These are phyloP conservation scores for Meriones psammophilus DNA, from an alignment of 2,797 vertebrate species.

Conservation along the genomic window DNA sequence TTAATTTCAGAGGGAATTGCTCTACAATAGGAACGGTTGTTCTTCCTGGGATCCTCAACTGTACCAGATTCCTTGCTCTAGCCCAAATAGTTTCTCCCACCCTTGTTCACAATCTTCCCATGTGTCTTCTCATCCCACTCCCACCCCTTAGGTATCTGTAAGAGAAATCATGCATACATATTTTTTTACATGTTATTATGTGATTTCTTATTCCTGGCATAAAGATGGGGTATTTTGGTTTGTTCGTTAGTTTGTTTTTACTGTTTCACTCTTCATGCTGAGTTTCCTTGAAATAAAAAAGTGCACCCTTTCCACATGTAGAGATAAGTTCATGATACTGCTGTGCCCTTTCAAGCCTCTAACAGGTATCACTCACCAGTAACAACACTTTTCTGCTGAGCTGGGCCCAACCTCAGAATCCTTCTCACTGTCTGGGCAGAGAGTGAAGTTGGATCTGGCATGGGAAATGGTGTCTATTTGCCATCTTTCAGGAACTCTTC, in stretches of 20 bases:
- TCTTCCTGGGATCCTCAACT: background rate
- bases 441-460: conserved; percentile 34
- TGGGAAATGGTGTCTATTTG: background rate
- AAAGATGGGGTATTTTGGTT: background rate
- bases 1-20: background rate
- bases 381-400: conserved; percentile 25
- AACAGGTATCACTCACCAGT: conserved; percentile 51
- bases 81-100: background rate
- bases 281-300: conserved; percentile 25
- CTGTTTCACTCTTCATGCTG: conserved; percentile 10
- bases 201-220: background rate
- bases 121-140: background rate
- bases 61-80: background rate
- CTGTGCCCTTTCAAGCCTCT: background rate
- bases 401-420: background rate
- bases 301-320: background rate
- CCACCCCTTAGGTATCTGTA: background rate
- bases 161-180: background rate
- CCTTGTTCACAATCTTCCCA: background rate
- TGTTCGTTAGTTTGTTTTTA: background rate
- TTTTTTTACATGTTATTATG: conserved; percentile 55
- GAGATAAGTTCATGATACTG: conserved; percentile 1
- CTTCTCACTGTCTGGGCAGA: background rate
- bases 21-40: background rate
- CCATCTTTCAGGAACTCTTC: conserved; percentile 35